phyloP scores from a whole-genome alignment of 2,797 vertebrate genomes.

The Columba guinea region DNA sequence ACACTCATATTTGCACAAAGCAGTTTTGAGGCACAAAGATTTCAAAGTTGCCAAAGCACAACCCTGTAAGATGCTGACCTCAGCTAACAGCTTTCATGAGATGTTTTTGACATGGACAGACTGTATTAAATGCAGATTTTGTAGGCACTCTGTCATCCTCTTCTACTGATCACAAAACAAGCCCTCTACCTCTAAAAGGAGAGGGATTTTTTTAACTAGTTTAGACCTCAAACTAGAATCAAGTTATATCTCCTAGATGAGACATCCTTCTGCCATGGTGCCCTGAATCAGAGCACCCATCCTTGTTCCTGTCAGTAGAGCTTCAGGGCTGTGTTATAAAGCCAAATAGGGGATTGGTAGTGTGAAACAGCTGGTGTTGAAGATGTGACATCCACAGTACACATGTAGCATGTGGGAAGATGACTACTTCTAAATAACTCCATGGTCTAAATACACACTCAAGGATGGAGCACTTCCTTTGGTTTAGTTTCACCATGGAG shows the following conservation, averaged over 20 bases:
- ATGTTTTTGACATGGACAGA: not conserved
- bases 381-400: not conserved
- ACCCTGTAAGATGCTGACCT: not conserved
- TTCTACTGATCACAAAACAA: not conserved
- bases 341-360: not conserved
- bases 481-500: not conserved
- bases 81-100: not conserved
- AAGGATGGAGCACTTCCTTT: not conserved
- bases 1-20: not conserved
- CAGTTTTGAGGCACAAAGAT: not conserved
- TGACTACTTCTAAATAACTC: not conserved
- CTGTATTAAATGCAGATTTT: not conserved
- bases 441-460: not conserved
- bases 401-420: not conserved
- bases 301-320: not conserved
- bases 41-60: not conserved
- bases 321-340: not conserved
- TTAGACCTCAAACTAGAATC: not conserved
- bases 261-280: too few species aligned
- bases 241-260: not conserved
- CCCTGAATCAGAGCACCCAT: not conserved
- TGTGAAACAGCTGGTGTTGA: not conserved
- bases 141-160: not conserved
- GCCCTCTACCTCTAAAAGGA: not conserved
- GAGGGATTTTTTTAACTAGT: not conserved